Base-by-base conservation (phyloP, 2,797 vertebrate species). In the Rhabdophis nuchalis region DNA sequence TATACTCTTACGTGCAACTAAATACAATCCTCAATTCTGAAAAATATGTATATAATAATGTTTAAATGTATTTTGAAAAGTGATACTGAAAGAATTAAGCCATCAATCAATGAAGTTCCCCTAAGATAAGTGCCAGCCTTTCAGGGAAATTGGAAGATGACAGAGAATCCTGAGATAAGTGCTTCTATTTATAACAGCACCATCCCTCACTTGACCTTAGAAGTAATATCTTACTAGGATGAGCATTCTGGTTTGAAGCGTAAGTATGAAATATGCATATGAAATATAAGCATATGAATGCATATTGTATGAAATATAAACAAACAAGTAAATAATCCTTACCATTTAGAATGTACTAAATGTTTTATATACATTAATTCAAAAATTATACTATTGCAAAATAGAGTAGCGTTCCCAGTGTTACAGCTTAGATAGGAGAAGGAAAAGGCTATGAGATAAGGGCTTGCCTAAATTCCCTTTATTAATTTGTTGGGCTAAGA, bases 141-240 rank as follows among this genome's bases (percentile, higher is more conserved):
- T 89, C 89, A 89, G 91, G 10, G 90, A 90, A 88, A 89, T 20
- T 87, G 88, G 16, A 85, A 46, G 68, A 82, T 32, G 93, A 94
- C 90, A 8, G 2, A 85, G 91, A 94, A 89, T 56, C 23, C 91
- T 77, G 68, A 85, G 0, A 72, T 88, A 82, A 93, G 88, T 90
- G 85, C 56, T 54, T 64, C 93, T 93, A 92, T 93, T 93, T 93
- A 92, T 93, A 92, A 56, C 57, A 12, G 5, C 90, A 46, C 11
- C 25, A 58, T 32, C 92, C 25, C 25, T 27, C 64, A 36, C 23
- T 12, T 82, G 64, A 93, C 53, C 91, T 91, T 94, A 89, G 50
- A 91, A 92, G 68, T 41, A 58, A 92, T 90, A 36, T 58, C 32
- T 60, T 89, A 60, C 7, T 36, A 89, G 20, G 46, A 46, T 14